These are phyloP conservation scores for Philopotamus ludificatus DNA, from an alignment of 1,140 invertebrate genomes.

Conservation along the genomic window DNA sequence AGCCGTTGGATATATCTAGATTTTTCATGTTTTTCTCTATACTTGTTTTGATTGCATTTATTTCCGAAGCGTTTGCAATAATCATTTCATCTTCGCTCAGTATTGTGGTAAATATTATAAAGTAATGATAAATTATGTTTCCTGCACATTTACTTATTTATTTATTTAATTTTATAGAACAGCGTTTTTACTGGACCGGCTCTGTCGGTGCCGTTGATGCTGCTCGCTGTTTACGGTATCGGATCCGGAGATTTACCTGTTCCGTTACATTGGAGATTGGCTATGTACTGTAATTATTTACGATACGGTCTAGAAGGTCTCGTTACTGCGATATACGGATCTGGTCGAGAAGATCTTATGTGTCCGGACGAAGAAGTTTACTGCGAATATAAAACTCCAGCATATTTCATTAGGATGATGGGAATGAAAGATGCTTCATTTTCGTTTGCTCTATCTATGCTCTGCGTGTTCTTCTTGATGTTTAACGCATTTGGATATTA, in stretches of 20 bases:
- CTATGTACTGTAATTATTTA: slow-evolving; percentile 83
- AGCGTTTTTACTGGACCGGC: slow-evolving; percentile 76
- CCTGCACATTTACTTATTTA: background rate
- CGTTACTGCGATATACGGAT: slow-evolving; percentile 75
- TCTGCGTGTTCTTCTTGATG: slow-evolving; percentile 58
- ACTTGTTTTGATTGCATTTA: slow-evolving; percentile 67
- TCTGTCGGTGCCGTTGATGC: slow-evolving; percentile 70
- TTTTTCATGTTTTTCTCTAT: slow-evolving; percentile 68
- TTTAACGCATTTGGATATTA: slow-evolving; percentile 64
- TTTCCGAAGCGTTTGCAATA: slow-evolving; percentile 74
- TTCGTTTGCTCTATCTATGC: slow-evolving; percentile 60
- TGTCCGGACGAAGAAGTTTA: slow-evolving; percentile 67
- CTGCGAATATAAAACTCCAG: slow-evolving; percentile 68
- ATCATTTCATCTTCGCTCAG: slow-evolving; percentile 69
- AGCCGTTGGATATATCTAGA: slow-evolving; percentile 77
- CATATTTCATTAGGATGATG: slow-evolving; percentile 61
- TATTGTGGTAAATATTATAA: slow-evolving; percentile 63
- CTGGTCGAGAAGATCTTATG: slow-evolving; percentile 63
- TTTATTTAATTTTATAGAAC: slow-evolving; percentile 61
- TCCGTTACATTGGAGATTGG: slow-evolving; percentile 66
- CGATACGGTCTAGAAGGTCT: slow-evolving; percentile 75
- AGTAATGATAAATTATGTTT: background rate
- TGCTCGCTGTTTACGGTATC: slow-evolving; percentile 74
- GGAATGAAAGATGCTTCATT: slow-evolving; percentile 63
- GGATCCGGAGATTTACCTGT: slow-evolving; percentile 63